These are phyloP conservation scores for Thumatha senex DNA, from an alignment of 2,888 invertebrate genomes.

Conservation along the genomic window DNA sequence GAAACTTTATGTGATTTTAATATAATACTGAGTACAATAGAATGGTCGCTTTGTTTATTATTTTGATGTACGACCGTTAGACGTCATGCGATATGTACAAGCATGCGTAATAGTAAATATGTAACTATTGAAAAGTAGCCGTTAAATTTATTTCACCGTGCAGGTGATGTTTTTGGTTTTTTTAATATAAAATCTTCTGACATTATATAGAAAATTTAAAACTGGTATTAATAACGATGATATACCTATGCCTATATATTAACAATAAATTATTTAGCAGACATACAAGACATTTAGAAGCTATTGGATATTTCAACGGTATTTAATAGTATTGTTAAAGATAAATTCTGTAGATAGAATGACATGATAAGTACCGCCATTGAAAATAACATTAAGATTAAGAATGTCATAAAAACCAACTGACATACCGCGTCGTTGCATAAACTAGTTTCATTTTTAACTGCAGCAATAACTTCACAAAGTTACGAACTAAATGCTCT, in stretches of 20 bases:
- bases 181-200: not conserved
- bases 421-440: slow-evolving; percentile 26
- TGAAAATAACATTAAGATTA: slow-evolving; percentile 12
- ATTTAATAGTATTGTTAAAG: too few relatives aligned
- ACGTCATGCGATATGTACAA: slow-evolving; percentile 40
- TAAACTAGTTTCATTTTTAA: slow-evolving; percentile 31
- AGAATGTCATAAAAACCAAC: slow-evolving; percentile 18
- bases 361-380: not conserved
- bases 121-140: slow-evolving; percentile 12
- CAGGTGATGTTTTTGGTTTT: not conserved
- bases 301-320: not conserved
- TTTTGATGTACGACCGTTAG: slow-evolving; percentile 66
- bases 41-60: slow-evolving; percentile 50
- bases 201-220: not conserved
- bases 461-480: slow-evolving; percentile 53
- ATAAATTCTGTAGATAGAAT: not conserved
- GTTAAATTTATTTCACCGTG: slow-evolving; percentile 15
- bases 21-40: slow-evolving; percentile 58
- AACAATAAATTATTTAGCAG: too few relatives aligned
- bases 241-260: too few relatives aligned
- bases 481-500: slow-evolving; percentile 48
- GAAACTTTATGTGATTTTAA: slow-evolving; percentile 71
- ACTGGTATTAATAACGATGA: not conserved
- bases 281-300: too few relatives aligned
- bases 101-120: slow-evolving; percentile 25